Base-by-base conservation (phyloP, 2,797 vertebrate species). In the Peromyscus eremicus region DNA sequence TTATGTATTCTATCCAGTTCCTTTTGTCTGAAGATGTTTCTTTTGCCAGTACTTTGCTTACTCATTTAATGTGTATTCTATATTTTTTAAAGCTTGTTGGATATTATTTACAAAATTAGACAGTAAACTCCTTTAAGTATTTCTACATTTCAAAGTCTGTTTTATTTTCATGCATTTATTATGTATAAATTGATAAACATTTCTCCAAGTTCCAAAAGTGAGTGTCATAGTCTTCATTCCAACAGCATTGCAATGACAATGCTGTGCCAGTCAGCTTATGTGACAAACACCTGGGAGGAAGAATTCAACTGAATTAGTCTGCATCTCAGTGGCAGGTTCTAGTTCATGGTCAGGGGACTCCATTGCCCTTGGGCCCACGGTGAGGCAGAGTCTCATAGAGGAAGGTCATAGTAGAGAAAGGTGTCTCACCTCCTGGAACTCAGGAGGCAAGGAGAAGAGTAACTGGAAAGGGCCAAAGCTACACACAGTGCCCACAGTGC, bases 141-240 rank as follows among this genome's bases (percentile, higher is more conserved):
- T 40, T 76, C 66, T 88, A 17, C 79, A 90, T 73, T 79, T 96
- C 43, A 94, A 60, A 76, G 34, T 89, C 4, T 89, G 23, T 70
- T 32, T 71, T 49, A 34, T n/a, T 49, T 85, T 73, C 2, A 83
- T 21, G 23, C 2, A 40, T 49, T 34, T 64, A 49, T 68, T 73
- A 6, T 73, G 6, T 32, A 37, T 86, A 87, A 94, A 86, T 6
- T 40, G 70, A 29, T 81, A 85, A 81, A 68, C 6, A n/a, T 23
- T 86, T 81, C 60, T 70, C 12, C 60, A 66, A 62, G 4, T 94
- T 57, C 29, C 21, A 76, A 37, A 94, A 64, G 34, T 71, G 32
- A 49, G 17, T 73, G 6, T 9, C 37, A 37, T 81, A 64, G 82
- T 80, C 73, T 89, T 89, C 52, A 60, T 88, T 95, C 5, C 19